Evolutionary conservation across 2,888 invertebrate genomes (phyloP).

Genomic region (Lasius platythorax): DNA sequence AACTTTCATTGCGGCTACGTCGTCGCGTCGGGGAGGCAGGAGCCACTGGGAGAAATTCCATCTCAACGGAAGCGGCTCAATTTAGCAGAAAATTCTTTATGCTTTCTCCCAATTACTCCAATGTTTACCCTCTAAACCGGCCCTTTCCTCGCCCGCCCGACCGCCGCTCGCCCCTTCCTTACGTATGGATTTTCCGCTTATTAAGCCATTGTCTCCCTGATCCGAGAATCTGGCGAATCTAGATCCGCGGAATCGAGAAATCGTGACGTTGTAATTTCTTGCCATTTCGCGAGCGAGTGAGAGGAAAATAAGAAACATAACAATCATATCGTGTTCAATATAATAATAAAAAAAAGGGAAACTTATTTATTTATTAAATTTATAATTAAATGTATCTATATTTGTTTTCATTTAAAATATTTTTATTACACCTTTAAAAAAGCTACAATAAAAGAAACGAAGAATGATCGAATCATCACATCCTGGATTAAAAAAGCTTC

Average conservation of each 20-base stretch:
- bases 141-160: conserved; percentile 32
- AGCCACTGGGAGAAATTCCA: conserved; percentile 75
- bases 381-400: neutral
- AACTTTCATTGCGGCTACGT: conserved; percentile 76
- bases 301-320: neutral
- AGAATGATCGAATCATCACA: neutral
- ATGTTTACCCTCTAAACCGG: conserved; percentile 73
- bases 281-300: neutral
- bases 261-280: conserved; percentile 25
- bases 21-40: conserved; percentile 41
- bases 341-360: neutral
- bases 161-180: conserved; percentile 19
- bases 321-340: neutral
- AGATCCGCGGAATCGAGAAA: conserved; percentile 16
- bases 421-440: neutral
- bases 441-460: neutral
- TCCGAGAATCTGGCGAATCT: conserved; percentile 43
- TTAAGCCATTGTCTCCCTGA: conserved; percentile 54
- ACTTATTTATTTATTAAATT: neutral
- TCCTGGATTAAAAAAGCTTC: neutral
- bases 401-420: neutral
- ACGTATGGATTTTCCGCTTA: conserved; percentile 60
- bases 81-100: conserved; percentile 83
- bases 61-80: conserved; percentile 79
- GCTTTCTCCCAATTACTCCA: conserved; percentile 77